Evolutionary conservation across 2,797 vertebrate genomes (phyloP).

Genomic region (Argentina silus): DNA sequence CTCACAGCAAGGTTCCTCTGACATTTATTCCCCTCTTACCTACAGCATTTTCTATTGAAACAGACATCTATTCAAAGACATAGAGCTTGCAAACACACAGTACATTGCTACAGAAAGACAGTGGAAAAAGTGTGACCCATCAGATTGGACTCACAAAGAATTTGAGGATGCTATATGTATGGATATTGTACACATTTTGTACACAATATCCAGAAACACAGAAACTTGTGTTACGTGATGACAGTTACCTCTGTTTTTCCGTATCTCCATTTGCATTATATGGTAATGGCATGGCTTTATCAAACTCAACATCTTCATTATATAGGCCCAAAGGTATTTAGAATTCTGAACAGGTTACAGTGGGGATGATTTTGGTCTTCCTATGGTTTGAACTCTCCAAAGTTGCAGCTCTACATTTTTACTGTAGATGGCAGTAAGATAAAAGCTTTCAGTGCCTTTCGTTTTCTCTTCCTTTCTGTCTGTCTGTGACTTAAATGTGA

Average conservation of each 20-base stretch:
- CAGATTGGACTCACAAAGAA: too few species aligned
- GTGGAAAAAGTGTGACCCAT: background rate
- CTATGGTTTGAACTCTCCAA: background rate
- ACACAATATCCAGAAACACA: too few species aligned
- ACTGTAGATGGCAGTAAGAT: conserved; percentile 60
- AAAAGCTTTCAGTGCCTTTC: conserved; percentile 16
- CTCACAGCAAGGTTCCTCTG: background rate
- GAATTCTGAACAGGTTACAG: too few species aligned
- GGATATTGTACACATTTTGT: too few species aligned
- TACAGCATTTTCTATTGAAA: background rate
- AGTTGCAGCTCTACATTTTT: conserved; percentile 16
- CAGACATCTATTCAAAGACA: background rate
- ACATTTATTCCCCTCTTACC: background rate
- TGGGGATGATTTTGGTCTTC: too few species aligned
- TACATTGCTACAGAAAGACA: background rate
- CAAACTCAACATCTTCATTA: too few species aligned
- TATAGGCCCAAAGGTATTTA: too few species aligned
- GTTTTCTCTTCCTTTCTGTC: background rate
- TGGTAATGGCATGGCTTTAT: too few species aligned
- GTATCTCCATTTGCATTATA: too few species aligned
- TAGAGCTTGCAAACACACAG: background rate
- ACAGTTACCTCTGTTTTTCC: too few species aligned
- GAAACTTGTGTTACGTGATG: too few species aligned
- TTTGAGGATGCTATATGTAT: too few species aligned
- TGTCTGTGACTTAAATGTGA: background rate